Base-by-base conservation (phyloP, 2,797 vertebrate species). In the Sebastes ruberrimus region DNA sequence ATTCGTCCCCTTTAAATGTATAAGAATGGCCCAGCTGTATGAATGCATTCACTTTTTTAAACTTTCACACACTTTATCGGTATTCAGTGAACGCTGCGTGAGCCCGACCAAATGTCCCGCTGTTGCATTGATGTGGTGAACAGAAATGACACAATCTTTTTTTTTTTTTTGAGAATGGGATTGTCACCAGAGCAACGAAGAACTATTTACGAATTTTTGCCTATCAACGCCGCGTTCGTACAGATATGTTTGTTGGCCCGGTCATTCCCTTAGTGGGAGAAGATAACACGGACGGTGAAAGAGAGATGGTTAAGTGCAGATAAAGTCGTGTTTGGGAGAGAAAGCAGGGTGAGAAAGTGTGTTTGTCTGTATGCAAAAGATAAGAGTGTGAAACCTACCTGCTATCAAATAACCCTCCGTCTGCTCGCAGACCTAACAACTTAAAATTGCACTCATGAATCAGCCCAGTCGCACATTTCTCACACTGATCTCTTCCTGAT, bases 361-460 rank as follows among this genome's bases (percentile, higher is more conserved):
- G 78, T 75, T 74, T 67, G 60, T 64, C 33, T 62, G 2, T 1
- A 13, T n/a, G n/a, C 20, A 46, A 53, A 59, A 32, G 76, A 90
- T 80, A 86, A 78, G 77, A 60, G 69, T 73, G 49, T 22, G 70
- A 82, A 88, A 86, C 35, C 77, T 65, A 27, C 23, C 13, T 23
- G n/a, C 72, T 35, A 79, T 87, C 83, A 59, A 80, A 68, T 77
- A 74, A 74, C 80, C 60, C 42, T 69, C 68, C 1, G n/a, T 68
- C 68, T 74, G 83, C 67, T 82, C 25, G 3, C 60, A 67, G 84
- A 70, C 73, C 71, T 71, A 55, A 71, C 82, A 76, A 10, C 81
- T 88, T 83, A 75, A 80, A 87, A 82, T 76, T 78, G 78, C 81
- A 49, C 78, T 62, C 74, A 59, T 66, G 82, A 81, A 90, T 91